Percentiles rank a stretch among this genome's conserved stretches.
Conservation (phyloP, 1,140 invertebrate species). For the Stratiolaelaps scimitus region DNA sequence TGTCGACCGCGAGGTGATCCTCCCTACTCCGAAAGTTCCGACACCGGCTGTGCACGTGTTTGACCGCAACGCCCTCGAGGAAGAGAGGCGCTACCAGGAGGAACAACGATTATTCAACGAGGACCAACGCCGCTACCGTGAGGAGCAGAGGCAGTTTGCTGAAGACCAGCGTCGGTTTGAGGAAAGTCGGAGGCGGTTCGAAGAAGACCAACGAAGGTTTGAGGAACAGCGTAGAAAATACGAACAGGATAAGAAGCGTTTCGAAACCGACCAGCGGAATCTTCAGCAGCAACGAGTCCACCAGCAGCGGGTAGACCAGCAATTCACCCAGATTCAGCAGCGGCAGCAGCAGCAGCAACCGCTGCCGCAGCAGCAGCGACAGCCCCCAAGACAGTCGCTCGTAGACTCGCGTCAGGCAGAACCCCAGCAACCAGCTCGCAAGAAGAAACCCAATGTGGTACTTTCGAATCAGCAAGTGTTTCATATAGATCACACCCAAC, state of each 20-base stretch:
- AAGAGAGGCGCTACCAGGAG: slow-evolving; percentile 14
- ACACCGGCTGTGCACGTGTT: slow-evolving; percentile 5
- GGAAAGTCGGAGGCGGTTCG: background rate
- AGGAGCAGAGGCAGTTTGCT: slow-evolving; percentile 9
- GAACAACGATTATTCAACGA: slow-evolving; percentile 3
- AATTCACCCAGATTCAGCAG: too few species aligned
- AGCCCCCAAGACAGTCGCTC: too few species aligned
- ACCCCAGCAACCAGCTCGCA: too few species aligned
- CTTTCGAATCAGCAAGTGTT: too few species aligned
- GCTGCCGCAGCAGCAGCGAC: too few species aligned
- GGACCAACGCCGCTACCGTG: background rate
- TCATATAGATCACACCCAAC: too few species aligned
- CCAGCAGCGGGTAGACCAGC: too few species aligned
- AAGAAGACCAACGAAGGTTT: slow-evolving; percentile 5
- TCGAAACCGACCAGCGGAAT: background rate
- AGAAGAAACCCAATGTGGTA: too few species aligned
- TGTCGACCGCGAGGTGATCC: too few species aligned
- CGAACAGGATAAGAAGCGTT: slow-evolving; percentile 3
- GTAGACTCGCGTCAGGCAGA: too few species aligned
- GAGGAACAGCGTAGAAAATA: slow-evolving; percentile 14
- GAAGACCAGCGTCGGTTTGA: slow-evolving; percentile 13
- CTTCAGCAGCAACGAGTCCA: too few species aligned
- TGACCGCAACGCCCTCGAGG: slow-evolving; percentile 3
- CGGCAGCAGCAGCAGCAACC: too few species aligned
- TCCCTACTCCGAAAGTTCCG: background rate